Evolutionary conservation across 1,140 invertebrate genomes (phyloP), one percentile per base, ranked within the genome.

Genomic region (Euglossa dilemma): DNA sequence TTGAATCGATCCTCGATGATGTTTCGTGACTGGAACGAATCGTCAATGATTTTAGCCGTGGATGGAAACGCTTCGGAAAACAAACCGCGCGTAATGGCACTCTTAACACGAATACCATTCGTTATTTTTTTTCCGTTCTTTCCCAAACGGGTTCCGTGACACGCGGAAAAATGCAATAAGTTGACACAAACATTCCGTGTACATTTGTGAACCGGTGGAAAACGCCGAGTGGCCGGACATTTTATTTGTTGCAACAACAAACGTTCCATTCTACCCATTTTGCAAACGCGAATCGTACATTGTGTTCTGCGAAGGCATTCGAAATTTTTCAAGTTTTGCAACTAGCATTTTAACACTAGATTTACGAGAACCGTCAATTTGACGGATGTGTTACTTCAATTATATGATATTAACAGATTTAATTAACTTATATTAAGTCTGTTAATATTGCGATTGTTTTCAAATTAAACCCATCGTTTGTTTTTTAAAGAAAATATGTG

Each of bases 211-310:
- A 61, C 74, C 61, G 64, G 64, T 86, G 80, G 63, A 61, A 82
- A 84, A 84, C 61, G 43, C 23, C 61, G 14, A 43, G 74, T 59
- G 76, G 43, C 66, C 69, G 74, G 83, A 84, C 74, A 84, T 73
- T 75, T 76, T 87, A 80, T 90, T 90, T 90, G 85, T 85, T 47
- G 54, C 83, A 79, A 83, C 74, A 88, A 89, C 84, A 77, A 88
- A 78, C 75, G 61, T 43, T 57, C 75, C 59, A 67, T 67, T 70
- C 47, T 70, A 71, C 36, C 83, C 83, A 89, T 89, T 43, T 90
- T 85, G 88, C 85, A 85, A 87, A 87, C 83, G 84, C 75, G 64
- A 76, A 36, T 85, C 69, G n/a, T 72, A 52, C 36, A 71, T 54
- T 56, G 18, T 20, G 16, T 7, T 23, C 12, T 25, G 43, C n/a